These are phyloP conservation scores for Scleropages formosus DNA, from an alignment of 2,797 vertebrate genomes.

Conservation along the genomic window DNA sequence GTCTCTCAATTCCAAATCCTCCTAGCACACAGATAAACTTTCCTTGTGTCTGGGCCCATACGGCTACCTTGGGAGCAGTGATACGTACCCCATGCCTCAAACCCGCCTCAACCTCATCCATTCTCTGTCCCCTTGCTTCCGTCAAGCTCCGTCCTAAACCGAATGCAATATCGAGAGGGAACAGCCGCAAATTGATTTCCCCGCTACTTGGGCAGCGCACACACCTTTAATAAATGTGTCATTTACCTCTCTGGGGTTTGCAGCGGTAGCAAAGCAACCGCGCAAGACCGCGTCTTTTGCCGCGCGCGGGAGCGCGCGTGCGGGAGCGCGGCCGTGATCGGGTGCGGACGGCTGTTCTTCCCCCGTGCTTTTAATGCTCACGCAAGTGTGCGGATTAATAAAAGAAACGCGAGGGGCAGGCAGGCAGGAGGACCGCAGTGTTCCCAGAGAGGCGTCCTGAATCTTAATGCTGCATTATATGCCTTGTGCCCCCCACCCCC, in stretches of 20 bases:
- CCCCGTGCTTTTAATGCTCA: background rate
- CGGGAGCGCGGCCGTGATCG: background rate
- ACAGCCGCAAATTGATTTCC: constrained; percentile 28
- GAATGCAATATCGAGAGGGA: constrained; percentile 17
- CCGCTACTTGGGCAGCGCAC: constrained; percentile 14
- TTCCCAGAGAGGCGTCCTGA: background rate
- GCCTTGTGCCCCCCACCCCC: too few species aligned
- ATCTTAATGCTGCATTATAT: background rate
- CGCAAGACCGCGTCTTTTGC: background rate
- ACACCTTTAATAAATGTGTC: constrained; percentile 31
- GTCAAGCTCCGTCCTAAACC: constrained; percentile 16
- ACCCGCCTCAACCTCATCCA: background rate
- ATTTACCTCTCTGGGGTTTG: constrained; percentile 11
- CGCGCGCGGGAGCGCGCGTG: constrained; percentile 1
- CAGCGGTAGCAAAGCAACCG: background rate
- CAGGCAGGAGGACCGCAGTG: background rate
- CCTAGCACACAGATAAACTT: background rate
- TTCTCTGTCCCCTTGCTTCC: background rate
- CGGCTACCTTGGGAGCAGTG: too few species aligned
- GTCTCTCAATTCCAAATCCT: too few species aligned
- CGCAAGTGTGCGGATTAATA: background rate
- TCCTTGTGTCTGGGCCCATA: background rate
- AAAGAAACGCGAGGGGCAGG: background rate
- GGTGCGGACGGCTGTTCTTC: constrained; percentile 4
- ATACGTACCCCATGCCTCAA: too few species aligned